Percentiles rank a stretch among this genome's conserved stretches.
phyloP scores from a whole-genome alignment of 1,140 invertebrate genomes.

The Ruditapes philippinarum region DNA sequence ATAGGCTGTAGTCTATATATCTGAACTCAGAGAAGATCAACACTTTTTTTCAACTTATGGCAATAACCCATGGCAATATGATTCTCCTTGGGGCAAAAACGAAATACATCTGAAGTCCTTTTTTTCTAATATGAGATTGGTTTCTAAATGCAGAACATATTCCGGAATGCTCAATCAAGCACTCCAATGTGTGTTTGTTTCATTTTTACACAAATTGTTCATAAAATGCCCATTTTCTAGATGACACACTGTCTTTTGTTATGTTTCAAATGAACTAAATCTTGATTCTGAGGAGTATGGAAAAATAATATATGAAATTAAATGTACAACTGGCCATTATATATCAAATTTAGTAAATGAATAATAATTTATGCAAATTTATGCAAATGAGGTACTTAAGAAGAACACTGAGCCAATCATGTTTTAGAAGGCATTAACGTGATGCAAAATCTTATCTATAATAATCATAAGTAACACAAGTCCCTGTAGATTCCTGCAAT shows the following conservation, averaged over 20 bases:
- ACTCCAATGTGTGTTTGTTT: too few relatives aligned
- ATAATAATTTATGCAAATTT: conserved; percentile 40
- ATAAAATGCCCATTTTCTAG: neutral
- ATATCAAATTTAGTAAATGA: conserved; percentile 11
- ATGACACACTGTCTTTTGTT: too few relatives aligned
- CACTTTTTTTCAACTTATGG: too few relatives aligned
- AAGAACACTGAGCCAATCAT: conserved; percentile 42
- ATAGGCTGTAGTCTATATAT: too few relatives aligned
- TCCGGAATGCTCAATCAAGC: neutral
- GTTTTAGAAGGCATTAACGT: conserved; percentile 38
- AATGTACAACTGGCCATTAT: conserved; percentile 35
- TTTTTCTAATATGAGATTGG: too few relatives aligned
- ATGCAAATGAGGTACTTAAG: conserved; percentile 41
- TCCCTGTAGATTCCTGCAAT: neutral
- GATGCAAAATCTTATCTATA: conserved; percentile 8
- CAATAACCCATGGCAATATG: too few relatives aligned
- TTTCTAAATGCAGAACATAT: too few relatives aligned
- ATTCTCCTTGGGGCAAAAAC: too few relatives aligned
- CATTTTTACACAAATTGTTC: neutral
- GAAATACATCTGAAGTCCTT: too few relatives aligned
- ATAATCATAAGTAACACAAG: conserved; percentile 9
- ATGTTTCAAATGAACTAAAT: neutral
- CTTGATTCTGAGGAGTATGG: neutral
- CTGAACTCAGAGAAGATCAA: too few relatives aligned
- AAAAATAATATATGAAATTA: conserved; percentile 12